A percentile compares a stretch with the other conserved stretches of the same genome.
Evolutionary conservation across 2,888 invertebrate species (phyloP).

Genomic region (Thereva nobilitata): DNA sequence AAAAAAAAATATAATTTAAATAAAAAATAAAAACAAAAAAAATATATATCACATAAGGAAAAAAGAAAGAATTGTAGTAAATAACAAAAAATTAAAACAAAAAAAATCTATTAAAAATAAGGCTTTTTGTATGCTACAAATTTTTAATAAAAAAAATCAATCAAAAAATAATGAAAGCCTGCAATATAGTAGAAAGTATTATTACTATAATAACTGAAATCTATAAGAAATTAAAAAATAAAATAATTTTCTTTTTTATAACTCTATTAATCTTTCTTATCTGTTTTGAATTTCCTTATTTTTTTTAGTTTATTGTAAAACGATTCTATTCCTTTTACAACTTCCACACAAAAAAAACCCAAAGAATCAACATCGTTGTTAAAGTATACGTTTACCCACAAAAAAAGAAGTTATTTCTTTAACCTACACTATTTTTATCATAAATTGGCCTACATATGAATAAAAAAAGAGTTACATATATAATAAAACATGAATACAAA

Average conservation of each 20-base stretch:
- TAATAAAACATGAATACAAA: no score
- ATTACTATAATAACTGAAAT: not conserved
- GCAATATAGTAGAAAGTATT: slow-evolving; percentile 1
- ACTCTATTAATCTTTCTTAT: no score
- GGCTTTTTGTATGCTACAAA: slow-evolving; percentile 33
- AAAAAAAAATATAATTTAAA: slow-evolving; percentile 3
- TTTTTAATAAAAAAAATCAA: slow-evolving; percentile 24
- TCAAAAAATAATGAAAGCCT: slow-evolving; percentile 20
- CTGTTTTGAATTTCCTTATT: no score
- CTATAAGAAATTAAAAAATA: slow-evolving; percentile 1
- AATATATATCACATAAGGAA: no score
- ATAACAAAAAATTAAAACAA: slow-evolving; percentile 10
- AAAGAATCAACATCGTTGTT: no score
- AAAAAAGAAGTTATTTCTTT: no score
- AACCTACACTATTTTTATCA: not conserved
- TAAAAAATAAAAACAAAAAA: slow-evolving; percentile 8
- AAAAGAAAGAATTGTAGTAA: not conserved
- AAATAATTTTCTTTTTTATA: not conserved
- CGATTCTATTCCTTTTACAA: no score
- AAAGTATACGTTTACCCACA: no score
- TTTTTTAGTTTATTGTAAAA: no score
- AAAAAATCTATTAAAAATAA: slow-evolving; percentile 15
- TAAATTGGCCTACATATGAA: slow-evolving; percentile 3
- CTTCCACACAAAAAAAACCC: no score
- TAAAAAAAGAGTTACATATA: not conserved